Conservation (phyloP, 2,113 vertebrate species). For the Chaetops frenatus region DNA sequence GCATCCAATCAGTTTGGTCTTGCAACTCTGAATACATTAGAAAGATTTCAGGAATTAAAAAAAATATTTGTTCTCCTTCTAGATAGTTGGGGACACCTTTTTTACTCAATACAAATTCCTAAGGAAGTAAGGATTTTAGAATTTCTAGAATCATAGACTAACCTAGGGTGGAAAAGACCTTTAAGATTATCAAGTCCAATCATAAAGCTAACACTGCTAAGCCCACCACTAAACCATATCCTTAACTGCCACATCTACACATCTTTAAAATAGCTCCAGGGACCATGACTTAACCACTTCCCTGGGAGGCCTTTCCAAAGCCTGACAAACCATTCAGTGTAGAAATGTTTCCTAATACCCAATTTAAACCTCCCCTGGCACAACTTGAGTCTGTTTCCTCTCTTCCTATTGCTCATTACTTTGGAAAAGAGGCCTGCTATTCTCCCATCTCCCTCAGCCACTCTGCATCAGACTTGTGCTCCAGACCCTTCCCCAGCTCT, state of each 20-base stretch:
- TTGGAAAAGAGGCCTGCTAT: background rate
- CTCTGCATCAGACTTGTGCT: background rate
- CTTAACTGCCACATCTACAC: background rate
- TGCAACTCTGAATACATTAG: background rate
- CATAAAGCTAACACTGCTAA: background rate
- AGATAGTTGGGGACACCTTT: fast-evolving
- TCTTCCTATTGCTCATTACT: background rate
- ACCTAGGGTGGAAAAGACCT: background rate
- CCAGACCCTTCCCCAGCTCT: background rate
- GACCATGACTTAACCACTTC: fast-evolving
- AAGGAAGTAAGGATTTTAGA: background rate
- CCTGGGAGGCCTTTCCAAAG: background rate
- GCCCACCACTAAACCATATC: background rate
- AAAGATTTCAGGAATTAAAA: background rate
- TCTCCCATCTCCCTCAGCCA: background rate
- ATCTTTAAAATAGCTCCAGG: background rate
- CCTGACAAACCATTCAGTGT: background rate
- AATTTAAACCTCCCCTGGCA: background rate
- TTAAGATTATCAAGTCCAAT: background rate
- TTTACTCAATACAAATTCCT: background rate
- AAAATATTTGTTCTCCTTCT: background rate
- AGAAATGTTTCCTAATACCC: background rate
- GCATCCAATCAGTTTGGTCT: background rate
- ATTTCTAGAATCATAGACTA: background rate
- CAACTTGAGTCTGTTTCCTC: background rate